Evolutionary conservation across 1,140 invertebrate species (phyloP), one percentile per base, ranked within the genome.

Genomic region (Lasioglossum albipes): DNA sequence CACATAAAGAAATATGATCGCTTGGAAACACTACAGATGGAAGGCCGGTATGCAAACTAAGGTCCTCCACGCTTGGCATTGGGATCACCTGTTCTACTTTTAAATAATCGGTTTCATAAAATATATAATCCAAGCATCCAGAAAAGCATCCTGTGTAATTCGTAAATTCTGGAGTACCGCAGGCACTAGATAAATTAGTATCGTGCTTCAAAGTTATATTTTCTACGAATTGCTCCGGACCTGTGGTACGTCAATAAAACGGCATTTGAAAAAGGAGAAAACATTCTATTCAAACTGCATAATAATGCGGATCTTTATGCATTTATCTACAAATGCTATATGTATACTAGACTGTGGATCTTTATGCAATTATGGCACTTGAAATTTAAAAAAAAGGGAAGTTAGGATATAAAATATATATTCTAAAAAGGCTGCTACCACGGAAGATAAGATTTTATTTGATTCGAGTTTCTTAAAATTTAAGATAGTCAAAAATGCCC

Each of bases 41-140:
- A 80, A 99, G 94, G 16, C 97, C 98, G 64, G 90, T 93, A 89
- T 97, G 91, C 54, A 94, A 89, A 67, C 91, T 94, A 20, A 99
- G 91, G 87, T 98, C 96, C 85, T 97, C 96, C 72, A 96, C 93
- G 42, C 94, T 95, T 0, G 97, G 97, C 81, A 98, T 94, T 5
- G 97, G 97, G 75, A 99, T 93, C 2, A 97, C 94, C 91, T 96
- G 95, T 42, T 93, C 91, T 0, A 98, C 95, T 77, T 94, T 87
- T 3, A 98, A 91, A 66, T 94, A 90, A 74, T 95, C 92, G 45
- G 92, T 94, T 87, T 97, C 95, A 90, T 97, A 97, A 93, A 96
- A 98, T 89, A 99, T 98, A 87, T 99, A 99, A 93, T 99, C 98
- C 20, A 99, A 93, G 90, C 97, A 98, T 66, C 96, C 98, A 64